Base-by-base conservation (phyloP, 2,797 vertebrate species). In the Varecia variegata region DNA sequence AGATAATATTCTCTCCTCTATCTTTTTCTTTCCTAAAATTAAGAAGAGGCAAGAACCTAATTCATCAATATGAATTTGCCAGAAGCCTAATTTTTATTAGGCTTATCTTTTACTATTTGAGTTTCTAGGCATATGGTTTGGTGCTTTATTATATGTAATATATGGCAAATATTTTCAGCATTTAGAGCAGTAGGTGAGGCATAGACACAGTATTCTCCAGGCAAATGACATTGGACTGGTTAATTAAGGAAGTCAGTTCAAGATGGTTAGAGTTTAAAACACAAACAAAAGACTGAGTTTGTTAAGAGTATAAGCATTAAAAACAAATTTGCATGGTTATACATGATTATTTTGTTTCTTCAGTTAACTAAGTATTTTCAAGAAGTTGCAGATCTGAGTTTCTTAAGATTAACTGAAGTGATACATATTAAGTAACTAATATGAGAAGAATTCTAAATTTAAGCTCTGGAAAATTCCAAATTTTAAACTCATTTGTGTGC, bases 21-120 rank as follows among this genome's bases (percentile, higher is more conserved):
- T 32, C 21, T 68, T 88, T 79, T 82, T n/a, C 50, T 89, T 77
- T 47, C 35, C 45, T 58, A 52, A 93, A 95, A 86, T 88, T 92
- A 79, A 94, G 60, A 81, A 92, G 76, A 81, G 32, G 6, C 62
- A 92, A 87, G 21, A 79, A 70, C 25, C 27, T 73, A 80, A 91
- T 67, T 73, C 58, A 58, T 30, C 54, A 85, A 17, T 54, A 35
- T 62, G n/a, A 73, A 54, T 68, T 71, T 79, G 50, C 21, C 54
- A 2, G 43, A 77, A 76, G 17, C 20, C 5, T 95, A 10, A 70
- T 85, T 95, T 92, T 80, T 90, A 79, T 62, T 85, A 50, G 14
- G 23, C 6, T 94, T 70, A 47, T 35, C 6, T 86, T 86, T 65
- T 89, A 35, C 38, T 81, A 11, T 50, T 82, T 73, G 58, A 35